Evolutionary conservation across 2,888 invertebrate species (phyloP).

Genomic region (Lamellibrachia satsuma): DNA sequence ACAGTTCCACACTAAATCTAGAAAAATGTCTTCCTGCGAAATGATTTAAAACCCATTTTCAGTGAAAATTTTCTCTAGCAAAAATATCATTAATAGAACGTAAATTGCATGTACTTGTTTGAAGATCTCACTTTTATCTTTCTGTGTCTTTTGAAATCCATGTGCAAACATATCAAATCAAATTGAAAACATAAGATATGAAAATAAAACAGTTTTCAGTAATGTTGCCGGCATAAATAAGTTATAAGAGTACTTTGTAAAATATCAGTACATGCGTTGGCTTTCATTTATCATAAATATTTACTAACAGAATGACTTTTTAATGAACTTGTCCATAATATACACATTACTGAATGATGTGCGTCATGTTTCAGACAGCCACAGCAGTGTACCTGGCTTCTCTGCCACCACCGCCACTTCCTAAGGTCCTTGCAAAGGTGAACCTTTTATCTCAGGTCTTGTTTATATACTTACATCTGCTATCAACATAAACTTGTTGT

Average conservation of each 20-base stretch:
- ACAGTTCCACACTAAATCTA: too few species aligned
- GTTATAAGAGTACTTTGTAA: too few species aligned
- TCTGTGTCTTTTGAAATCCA: too few species aligned
- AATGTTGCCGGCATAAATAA: background rate
- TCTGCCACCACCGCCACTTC: conserved; percentile 79
- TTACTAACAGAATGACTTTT: too few species aligned
- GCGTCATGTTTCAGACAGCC: conserved; percentile 51
- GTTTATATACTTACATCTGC: background rate
- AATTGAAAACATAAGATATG: background rate
- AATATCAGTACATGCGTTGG: too few species aligned
- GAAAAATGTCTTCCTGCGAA: too few species aligned
- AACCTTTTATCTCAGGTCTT: conserved; percentile 28
- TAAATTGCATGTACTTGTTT: background rate
- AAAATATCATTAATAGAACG: background rate
- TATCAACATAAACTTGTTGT: background rate
- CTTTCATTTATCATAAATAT: too few species aligned
- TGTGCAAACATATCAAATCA: too few species aligned
- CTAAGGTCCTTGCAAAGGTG: conserved; percentile 71
- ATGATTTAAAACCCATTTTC: too few species aligned
- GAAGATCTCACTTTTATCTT: too few species aligned
- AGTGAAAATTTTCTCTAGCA: too few species aligned
- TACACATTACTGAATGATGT: background rate
- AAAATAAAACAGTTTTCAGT: background rate
- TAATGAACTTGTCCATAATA: too few species aligned
- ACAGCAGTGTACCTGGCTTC: conserved; percentile 84